Percentiles rank a stretch among this genome's conserved stretches.
Conservation (phyloP, 2,113 vertebrate genomes). For the Osmerus mordax region DNA sequence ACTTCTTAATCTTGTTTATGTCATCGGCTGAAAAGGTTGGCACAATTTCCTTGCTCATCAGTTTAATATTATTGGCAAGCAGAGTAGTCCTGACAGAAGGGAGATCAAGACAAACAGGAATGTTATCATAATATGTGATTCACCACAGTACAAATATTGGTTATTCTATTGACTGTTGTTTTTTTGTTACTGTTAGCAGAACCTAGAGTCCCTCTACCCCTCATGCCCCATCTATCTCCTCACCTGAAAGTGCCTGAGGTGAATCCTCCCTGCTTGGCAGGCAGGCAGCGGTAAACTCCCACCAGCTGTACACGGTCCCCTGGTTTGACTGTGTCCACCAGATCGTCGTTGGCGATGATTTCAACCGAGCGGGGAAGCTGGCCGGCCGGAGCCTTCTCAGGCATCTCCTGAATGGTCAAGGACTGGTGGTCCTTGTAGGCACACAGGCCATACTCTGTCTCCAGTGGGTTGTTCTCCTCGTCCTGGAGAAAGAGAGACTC, state of each 20-base stretch:
- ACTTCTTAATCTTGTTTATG: constrained; percentile 81
- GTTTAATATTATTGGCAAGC: constrained; percentile 71
- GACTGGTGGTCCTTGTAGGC: constrained; percentile 63
- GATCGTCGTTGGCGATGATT: constrained; percentile 57
- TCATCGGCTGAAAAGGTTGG: constrained; percentile 69
- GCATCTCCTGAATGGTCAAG: constrained; percentile 67
- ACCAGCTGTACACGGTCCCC: constrained; percentile 64
- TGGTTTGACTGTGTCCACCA: constrained; percentile 63
- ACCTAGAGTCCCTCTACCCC: neutral
- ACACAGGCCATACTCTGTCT: constrained; percentile 67
- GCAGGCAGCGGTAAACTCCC: constrained; percentile 62
- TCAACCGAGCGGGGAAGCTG: constrained; percentile 62
- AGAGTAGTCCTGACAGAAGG: constrained; percentile 56
- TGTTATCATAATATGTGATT: neutral
- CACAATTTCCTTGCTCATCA: constrained; percentile 76
- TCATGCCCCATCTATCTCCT: neutral
- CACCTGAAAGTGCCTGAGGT: constrained; percentile 64
- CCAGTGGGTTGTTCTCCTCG: constrained; percentile 68
- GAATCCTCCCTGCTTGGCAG: constrained; percentile 61
- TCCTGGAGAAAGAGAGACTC: constrained; percentile 40
- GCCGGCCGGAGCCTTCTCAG: constrained; percentile 65
- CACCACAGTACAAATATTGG: neutral
- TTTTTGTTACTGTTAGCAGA: no score
- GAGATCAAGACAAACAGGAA: neutral
- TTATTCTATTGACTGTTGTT: neutral